phyloP scores from a whole-genome alignment of 2,113 vertebrate genomes.

The Crotalus viridis region DNA sequence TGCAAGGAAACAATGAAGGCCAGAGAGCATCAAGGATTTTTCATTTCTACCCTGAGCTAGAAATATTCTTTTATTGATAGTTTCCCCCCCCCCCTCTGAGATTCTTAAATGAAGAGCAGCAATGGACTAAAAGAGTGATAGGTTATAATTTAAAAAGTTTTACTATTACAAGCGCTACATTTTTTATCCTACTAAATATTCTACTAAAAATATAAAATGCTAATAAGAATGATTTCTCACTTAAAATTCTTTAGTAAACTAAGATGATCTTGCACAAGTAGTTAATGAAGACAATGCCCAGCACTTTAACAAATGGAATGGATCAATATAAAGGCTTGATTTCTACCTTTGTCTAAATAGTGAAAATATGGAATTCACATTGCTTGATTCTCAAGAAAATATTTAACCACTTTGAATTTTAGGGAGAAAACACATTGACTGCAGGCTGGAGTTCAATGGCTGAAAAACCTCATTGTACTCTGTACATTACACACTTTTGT shows the following conservation, averaged over 20 bases:
- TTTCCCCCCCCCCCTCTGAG: no score
- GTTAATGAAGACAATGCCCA: not conserved
- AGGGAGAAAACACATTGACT: not conserved
- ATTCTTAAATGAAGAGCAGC: not conserved
- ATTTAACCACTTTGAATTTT: not conserved
- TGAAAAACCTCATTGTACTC: not conserved
- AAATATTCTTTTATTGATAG: not conserved
- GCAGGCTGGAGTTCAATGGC: not conserved
- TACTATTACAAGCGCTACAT: not conserved
- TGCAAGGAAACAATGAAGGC: not conserved
- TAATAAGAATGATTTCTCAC: not conserved
- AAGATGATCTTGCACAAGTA: not conserved
- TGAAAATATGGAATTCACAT: not conserved
- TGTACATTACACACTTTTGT: not conserved
- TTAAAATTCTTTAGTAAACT: not conserved
- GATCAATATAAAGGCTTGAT: not conserved
- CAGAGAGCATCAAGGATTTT: not conserved
- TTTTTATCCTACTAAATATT: not conserved
- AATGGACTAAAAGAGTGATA: not conserved
- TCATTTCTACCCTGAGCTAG: not conserved
- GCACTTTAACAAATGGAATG: constrained; percentile 14
- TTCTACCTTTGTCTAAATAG: not conserved
- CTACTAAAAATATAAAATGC: not conserved
- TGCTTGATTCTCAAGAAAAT: not conserved
- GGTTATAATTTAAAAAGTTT: not conserved